Evolutionary conservation across 2,113 vertebrate species (phyloP).

Genomic region (Mesembrinibis cayennensis): DNA sequence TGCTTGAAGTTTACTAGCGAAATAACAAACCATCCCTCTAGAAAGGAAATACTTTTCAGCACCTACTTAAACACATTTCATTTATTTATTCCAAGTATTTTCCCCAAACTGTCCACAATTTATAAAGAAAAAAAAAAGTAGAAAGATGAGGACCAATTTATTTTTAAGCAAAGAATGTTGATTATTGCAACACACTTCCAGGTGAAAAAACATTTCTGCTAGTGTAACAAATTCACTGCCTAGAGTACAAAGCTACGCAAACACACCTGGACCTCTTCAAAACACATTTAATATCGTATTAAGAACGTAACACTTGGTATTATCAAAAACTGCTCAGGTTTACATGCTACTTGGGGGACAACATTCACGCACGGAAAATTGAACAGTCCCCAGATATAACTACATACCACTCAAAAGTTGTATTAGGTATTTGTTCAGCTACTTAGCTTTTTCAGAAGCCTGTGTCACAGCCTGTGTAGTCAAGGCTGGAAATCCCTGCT

Average conservation of each 20-base stretch:
- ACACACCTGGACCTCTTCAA: constrained; percentile 67
- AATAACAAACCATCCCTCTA: not conserved
- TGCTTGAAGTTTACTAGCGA: not conserved
- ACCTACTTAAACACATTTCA: not conserved
- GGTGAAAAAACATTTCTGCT: constrained; percentile 70
- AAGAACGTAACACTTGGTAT: constrained; percentile 57
- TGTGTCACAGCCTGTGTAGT: not conserved
- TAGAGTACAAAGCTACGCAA: constrained; percentile 15
- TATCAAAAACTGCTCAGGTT: not conserved
- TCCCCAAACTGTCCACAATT: not conserved
- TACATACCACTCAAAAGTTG: not conserved
- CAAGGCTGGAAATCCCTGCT: not conserved
- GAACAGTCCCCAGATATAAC: not conserved
- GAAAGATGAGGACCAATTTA: not conserved
- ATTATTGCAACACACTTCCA: not conserved
- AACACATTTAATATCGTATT: constrained; percentile 52
- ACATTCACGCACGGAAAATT: not conserved
- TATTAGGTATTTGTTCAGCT: not conserved
- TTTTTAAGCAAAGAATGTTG: not conserved
- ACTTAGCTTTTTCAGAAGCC: not conserved
- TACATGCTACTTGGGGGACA: not conserved
- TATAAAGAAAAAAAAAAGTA: not conserved
- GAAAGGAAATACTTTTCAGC: not conserved
- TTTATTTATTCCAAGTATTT: constrained; percentile 3
- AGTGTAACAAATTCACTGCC: constrained; percentile 63